Conservation (phyloP, 2,113 vertebrate genomes). For the Ceuthmochares aereus region DNA sequence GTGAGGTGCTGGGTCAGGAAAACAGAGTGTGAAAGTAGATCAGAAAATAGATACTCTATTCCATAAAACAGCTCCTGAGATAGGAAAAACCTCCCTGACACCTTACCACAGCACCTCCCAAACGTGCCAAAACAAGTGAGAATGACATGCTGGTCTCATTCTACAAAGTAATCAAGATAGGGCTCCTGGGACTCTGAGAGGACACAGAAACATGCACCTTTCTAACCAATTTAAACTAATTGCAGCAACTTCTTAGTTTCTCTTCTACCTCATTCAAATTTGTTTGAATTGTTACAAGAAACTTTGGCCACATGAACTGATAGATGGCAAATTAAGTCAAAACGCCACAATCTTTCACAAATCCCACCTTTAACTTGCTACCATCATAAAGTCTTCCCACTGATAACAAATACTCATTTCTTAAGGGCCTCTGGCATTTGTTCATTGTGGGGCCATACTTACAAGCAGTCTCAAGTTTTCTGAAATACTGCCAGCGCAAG, state of each 20-base stretch:
- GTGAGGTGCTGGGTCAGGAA: not conserved
- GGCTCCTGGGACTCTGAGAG: not conserved
- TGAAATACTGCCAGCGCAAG: not conserved
- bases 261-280: not conserved
- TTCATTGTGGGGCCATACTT: not conserved
- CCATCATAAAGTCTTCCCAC: not conserved
- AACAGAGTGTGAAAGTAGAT: not conserved
- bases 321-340: not conserved
- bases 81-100: not conserved
- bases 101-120: not conserved
- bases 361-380: not conserved
- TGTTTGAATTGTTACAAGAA: not conserved
- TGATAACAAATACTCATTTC: not conserved
- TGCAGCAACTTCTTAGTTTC: not conserved
- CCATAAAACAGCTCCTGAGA: not conserved
- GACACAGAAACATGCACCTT: not conserved
- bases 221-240: not conserved
- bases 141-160: not conserved
- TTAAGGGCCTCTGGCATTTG: not conserved
- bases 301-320: not conserved
- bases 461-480: not conserved
- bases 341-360: not conserved
- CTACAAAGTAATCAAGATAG: not conserved
- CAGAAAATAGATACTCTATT: not conserved
- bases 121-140: not conserved